Evolutionary conservation across 2,888 invertebrate genomes (phyloP).

Genomic region (Lasioglossum pauxillum): DNA sequence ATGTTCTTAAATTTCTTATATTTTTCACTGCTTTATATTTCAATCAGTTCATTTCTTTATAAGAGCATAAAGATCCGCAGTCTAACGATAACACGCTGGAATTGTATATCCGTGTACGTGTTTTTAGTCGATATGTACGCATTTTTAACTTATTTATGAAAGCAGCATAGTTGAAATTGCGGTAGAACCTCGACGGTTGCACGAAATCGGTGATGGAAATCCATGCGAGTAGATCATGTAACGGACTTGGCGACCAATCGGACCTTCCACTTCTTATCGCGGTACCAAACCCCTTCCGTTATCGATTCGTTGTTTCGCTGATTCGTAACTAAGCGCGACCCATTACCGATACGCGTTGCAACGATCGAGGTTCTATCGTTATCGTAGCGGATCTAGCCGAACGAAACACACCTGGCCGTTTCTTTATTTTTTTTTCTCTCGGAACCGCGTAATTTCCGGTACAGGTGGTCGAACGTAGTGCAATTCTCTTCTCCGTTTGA

Average conservation of each 20-base stretch:
- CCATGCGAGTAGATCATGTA: background rate
- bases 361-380: background rate
- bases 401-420: slow-evolving; percentile 12
- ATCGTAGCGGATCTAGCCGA: slow-evolving; percentile 1
- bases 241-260: background rate
- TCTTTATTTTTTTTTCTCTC: background rate
- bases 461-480: slow-evolving; percentile 40
- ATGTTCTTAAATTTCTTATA: too few relatives aligned
- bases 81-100: background rate
- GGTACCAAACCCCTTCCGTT: background rate
- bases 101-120: slow-evolving; percentile 23
- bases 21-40: too few relatives aligned
- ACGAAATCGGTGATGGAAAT: background rate
- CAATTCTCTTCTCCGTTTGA: slow-evolving; percentile 31
- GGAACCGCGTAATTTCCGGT: slow-evolving; percentile 61
- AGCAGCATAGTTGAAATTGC: slow-evolving; percentile 8
- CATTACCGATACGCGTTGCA: background rate
- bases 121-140: slow-evolving; percentile 2
- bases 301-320: background rate
- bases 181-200: background rate
- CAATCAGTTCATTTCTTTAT: too few relatives aligned
- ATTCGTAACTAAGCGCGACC: background rate
- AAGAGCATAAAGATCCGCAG: too few relatives aligned
- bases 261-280: background rate
- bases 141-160: slow-evolving; percentile 44